Percentiles rank a stretch among this genome's conserved stretches.
Conservation (phyloP, 2,797 vertebrate genomes). For the Lemur catta region DNA sequence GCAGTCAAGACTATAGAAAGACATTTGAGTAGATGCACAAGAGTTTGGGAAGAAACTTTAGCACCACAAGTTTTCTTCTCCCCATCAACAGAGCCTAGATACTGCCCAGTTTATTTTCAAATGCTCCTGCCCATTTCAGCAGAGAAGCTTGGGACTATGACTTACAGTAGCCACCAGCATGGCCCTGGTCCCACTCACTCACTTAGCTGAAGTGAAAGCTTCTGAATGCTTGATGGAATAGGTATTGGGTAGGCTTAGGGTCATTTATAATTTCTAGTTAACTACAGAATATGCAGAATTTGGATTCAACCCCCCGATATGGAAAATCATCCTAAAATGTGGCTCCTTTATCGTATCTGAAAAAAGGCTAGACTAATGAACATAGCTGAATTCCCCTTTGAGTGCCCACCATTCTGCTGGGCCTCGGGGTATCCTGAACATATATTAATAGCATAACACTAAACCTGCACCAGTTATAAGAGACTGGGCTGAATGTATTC, state of each 20-base stretch:
- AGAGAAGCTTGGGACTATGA: background rate
- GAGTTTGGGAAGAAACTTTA: background rate
- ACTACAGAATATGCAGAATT: background rate
- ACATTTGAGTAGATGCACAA: background rate
- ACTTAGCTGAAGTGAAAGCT: background rate
- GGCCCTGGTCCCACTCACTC: background rate
- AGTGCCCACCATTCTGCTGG: background rate
- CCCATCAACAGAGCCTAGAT: background rate
- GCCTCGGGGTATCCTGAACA: background rate
- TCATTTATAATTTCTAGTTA: constrained; percentile 35
- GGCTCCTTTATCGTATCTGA: background rate
- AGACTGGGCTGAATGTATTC: background rate
- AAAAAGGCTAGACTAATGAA: background rate
- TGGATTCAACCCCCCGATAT: background rate
- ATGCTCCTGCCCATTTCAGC: background rate
- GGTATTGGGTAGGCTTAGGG: background rate
- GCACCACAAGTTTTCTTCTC: background rate
- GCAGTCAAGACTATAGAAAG: background rate
- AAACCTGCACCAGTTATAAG: background rate
- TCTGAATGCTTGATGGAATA: background rate
- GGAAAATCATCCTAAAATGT: background rate
- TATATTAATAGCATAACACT: background rate
- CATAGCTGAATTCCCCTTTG: background rate
- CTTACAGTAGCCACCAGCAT: background rate
- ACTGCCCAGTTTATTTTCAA: background rate